Conservation (phyloP, 2,113 vertebrate species). For the Oriolus oriolus region DNA sequence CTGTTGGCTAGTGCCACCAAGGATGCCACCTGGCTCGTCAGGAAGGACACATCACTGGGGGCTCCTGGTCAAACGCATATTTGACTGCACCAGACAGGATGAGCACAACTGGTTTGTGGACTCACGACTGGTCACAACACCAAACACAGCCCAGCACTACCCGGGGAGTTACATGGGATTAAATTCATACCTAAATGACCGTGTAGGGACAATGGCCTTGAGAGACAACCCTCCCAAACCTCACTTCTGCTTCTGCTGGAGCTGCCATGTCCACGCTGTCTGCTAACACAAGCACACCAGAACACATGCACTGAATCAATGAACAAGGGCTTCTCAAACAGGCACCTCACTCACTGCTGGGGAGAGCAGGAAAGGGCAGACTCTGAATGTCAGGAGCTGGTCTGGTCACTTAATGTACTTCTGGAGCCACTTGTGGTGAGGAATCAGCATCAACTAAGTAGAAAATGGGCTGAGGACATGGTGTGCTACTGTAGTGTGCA, state of each 20-base stretch:
- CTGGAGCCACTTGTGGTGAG: not conserved
- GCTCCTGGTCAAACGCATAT: not conserved
- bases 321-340: not conserved
- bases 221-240: not conserved
- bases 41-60: too few relatives aligned
- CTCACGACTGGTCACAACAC: not conserved
- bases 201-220: not conserved
- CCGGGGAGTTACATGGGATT: not conserved
- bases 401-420: not conserved
- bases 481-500: not conserved
- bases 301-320: fast-evolving
- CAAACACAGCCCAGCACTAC: not conserved
- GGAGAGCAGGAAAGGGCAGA: not conserved
- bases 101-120: not conserved
- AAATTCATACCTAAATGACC: not conserved
- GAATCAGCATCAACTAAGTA: not conserved
- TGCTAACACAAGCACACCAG: not conserved
- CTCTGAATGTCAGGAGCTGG: not conserved
- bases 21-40: not conserved
- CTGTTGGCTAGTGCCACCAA: not conserved
- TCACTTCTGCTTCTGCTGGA: not conserved
- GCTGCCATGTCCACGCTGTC: fast-evolving
- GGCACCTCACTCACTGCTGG: not conserved
- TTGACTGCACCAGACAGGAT: not conserved
- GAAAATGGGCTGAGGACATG: not conserved